Conservation (phyloP, 1,140 invertebrate species). For the Microplitis demolitor region DNA sequence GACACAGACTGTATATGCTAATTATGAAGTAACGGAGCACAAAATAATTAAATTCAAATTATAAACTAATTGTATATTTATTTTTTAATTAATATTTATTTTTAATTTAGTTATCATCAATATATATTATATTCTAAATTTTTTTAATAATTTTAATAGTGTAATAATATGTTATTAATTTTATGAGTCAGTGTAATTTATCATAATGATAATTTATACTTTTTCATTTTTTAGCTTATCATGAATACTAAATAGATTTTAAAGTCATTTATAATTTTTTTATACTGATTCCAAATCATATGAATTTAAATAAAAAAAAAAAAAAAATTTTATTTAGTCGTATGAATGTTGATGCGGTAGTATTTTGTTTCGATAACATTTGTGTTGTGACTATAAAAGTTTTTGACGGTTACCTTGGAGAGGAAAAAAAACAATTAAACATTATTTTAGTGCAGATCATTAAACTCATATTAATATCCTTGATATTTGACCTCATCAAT, state of each 20-base stretch:
- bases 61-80: not conserved
- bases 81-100: not conserved
- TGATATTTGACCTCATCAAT: not conserved
- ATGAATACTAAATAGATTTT: too few species aligned
- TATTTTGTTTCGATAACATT: not conserved
- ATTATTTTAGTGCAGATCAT: not conserved
- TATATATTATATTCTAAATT: too few species aligned
- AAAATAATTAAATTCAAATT: not conserved
- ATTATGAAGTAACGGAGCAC: not conserved
- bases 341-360: too few species aligned
- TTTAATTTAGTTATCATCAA: not conserved
- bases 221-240: too few species aligned
- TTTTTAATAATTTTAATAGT: too few species aligned
- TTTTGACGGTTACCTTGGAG: slow-evolving; percentile 15
- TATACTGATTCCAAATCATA: too few species aligned
- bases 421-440: slow-evolving; percentile 6
- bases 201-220: too few species aligned
- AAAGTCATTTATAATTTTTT: too few species aligned
- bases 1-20: not conserved
- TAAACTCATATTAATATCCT: not conserved
- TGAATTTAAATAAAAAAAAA: too few species aligned
- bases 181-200: too few species aligned
- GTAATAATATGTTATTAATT: too few species aligned
- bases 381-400: not conserved
- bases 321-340: too few species aligned